Evolutionary conservation across 2,113 vertebrate genomes (phyloP).

Genomic region (Pelusios castaneus): DNA sequence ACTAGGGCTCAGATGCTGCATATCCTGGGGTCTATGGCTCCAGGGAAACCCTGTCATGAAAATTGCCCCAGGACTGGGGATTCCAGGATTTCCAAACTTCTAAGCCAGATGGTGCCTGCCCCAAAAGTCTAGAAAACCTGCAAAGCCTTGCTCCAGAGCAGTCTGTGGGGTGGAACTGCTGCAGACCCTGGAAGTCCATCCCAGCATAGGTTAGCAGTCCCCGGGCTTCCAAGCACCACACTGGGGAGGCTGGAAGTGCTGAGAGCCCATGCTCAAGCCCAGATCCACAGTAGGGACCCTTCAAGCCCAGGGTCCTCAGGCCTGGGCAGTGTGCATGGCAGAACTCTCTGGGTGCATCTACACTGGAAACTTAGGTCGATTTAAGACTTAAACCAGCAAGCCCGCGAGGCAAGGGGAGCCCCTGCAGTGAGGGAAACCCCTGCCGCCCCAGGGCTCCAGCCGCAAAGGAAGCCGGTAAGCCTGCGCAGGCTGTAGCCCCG

Average conservation of each 20-base stretch:
- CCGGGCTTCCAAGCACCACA: background rate
- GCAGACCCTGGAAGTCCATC: background rate
- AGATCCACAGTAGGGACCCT: background rate
- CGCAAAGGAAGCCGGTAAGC: no score
- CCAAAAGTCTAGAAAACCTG: background rate
- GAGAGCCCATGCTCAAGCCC: background rate
- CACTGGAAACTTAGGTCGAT: no score
- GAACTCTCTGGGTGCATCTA: background rate
- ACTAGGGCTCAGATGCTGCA: no score
- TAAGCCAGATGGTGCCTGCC: background rate
- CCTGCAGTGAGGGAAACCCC: no score
- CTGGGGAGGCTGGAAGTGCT: background rate
- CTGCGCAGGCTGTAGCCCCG: no score
- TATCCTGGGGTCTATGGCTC: background rate
- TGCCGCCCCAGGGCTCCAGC: no score
- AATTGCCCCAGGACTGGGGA: background rate
- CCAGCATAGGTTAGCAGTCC: background rate
- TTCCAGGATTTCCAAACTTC: background rate
- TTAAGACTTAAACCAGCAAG: no score
- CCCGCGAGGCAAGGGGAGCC: no score
- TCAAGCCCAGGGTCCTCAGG: background rate
- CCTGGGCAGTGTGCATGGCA: background rate
- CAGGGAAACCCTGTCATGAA: background rate
- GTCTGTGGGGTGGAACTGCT: background rate
- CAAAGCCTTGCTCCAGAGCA: background rate